Evolutionary conservation across 2,888 invertebrate species (phyloP).

Genomic region (Acrobasis suavella): DNA sequence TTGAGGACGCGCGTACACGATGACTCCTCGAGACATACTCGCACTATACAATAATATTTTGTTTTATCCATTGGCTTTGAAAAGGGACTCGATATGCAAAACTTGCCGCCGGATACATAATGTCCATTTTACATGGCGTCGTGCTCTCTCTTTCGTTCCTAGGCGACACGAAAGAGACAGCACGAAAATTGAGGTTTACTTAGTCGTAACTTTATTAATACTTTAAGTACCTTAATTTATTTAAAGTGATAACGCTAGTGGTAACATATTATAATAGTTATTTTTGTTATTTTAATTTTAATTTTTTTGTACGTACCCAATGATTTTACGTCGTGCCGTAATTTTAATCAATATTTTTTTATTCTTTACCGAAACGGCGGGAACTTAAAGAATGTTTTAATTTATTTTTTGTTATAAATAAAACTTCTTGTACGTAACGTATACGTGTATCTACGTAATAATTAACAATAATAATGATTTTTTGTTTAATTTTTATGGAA

Average conservation of each 20-base stretch:
- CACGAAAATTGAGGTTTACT: conserved; percentile 6
- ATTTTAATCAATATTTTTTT: conserved; percentile 26
- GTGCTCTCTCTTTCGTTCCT: conserved; percentile 13
- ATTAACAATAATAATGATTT: conserved; percentile 1
- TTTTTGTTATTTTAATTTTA: conserved; percentile 38
- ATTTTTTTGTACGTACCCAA: conserved; percentile 28
- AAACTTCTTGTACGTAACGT: conserved; percentile 9
- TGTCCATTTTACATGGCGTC: neutral
- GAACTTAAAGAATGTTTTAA: conserved; percentile 22
- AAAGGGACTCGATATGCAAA: neutral
- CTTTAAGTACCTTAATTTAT: conserved; percentile 32
- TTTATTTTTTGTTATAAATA: conserved; percentile 19
- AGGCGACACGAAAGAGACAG: neutral
- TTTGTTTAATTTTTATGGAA: neutral
- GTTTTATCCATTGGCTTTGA: neutral
- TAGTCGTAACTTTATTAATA: conserved; percentile 22
- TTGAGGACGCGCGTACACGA: no score
- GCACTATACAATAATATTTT: no score
- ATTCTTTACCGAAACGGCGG: conserved; percentile 24
- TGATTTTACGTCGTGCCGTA: conserved; percentile 5
- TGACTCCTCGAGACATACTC: no score
- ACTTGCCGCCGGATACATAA: neutral
- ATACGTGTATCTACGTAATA: neutral
- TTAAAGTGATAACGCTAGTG: conserved; percentile 36
- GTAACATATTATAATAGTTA: conserved; percentile 32